Conservation (phyloP, 2,797 vertebrate species). For the Acropternis orthonyx region DNA sequence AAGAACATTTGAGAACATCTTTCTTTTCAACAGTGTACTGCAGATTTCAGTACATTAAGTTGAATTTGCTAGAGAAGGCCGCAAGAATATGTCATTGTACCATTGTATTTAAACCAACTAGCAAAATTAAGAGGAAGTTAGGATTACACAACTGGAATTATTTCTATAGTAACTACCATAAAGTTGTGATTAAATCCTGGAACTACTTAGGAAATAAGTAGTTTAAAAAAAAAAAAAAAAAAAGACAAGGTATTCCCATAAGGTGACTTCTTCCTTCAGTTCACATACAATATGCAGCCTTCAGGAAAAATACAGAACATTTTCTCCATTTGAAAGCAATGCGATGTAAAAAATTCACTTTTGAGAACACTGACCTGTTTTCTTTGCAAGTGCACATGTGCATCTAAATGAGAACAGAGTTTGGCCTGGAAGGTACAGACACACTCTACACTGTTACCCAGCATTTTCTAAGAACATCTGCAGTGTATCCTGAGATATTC, state of each 20-base stretch:
- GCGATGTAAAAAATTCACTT: background rate
- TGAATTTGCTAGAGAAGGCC: background rate
- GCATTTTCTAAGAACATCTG: constrained; percentile 37
- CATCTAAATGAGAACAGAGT: constrained; percentile 9
- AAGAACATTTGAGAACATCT: background rate
- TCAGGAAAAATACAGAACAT: background rate
- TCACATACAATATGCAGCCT: background rate
- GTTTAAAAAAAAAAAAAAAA: background rate
- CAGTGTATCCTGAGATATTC: background rate
- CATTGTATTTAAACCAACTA: background rate
- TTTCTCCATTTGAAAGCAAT: background rate
- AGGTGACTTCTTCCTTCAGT: background rate
- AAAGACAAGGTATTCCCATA: background rate
- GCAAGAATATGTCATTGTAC: background rate
- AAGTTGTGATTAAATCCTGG: background rate
- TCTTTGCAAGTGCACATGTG: background rate
- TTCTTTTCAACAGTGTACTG: background rate
- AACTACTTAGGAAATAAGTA: background rate
- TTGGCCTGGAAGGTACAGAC: background rate
- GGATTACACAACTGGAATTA: background rate
- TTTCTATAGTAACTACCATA: background rate
- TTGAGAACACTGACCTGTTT: background rate
- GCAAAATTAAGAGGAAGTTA: background rate
- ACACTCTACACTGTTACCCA: background rate
- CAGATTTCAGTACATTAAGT: background rate